Conservation (phyloP, 2,888 invertebrate species). For the Coecobrya sp. region DNA sequence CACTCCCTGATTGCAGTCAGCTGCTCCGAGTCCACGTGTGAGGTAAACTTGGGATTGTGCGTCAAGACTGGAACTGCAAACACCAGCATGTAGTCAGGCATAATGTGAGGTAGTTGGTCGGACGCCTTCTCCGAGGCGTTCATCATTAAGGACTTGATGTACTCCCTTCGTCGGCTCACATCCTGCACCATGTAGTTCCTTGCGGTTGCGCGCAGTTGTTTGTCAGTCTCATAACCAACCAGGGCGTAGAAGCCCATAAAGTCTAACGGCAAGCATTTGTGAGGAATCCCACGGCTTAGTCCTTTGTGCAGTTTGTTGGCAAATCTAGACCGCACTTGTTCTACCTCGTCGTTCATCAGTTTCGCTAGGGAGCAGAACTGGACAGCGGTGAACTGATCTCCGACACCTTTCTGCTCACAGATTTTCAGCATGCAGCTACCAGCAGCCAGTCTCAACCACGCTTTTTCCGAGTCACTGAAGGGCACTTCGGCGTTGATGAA, state of each 20-base stretch:
- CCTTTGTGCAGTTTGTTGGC: constrained; percentile 97
- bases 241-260: constrained; percentile 98
- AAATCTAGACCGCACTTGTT: constrained; percentile 96
- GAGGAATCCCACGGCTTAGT: constrained; percentile 90
- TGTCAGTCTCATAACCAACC: constrained; percentile 95
- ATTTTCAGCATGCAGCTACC: constrained; percentile 99
- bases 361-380: constrained; percentile 98
- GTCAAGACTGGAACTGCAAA: constrained; percentile 98
- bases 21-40: constrained; percentile 93
- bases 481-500: constrained; percentile 88
- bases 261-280: constrained; percentile 94
- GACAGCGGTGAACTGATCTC: constrained; percentile 97
- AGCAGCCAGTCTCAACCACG: constrained; percentile 95
- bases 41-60: constrained; percentile 95
- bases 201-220: constrained; percentile 91
- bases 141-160: constrained; percentile 94
- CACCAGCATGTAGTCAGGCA: constrained; percentile 99
- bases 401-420: constrained; percentile 98
- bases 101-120: constrained; percentile 94
- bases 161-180: constrained; percentile 95
- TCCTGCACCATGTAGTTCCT: constrained; percentile 96
- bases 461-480: constrained; percentile 80
- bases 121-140: constrained; percentile 91
- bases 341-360: constrained; percentile 92
- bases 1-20: constrained; percentile 91